Percentiles rank a stretch among this genome's conserved stretches.
phyloP scores from a whole-genome alignment of 2,113 vertebrate genomes.

The Chaetura pelagica region DNA sequence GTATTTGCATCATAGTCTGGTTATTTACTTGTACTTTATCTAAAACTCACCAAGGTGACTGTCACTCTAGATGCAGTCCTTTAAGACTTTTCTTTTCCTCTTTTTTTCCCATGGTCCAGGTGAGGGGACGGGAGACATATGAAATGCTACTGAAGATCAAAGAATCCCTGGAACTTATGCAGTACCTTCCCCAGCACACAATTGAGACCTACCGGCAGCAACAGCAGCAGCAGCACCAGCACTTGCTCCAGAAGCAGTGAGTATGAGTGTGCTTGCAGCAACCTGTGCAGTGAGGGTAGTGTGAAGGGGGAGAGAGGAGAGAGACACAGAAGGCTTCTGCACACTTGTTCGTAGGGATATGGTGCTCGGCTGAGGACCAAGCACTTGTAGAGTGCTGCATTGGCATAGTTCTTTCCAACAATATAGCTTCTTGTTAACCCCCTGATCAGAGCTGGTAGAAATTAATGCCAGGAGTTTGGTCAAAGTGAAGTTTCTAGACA shows the following conservation, averaged over 20 bases:
- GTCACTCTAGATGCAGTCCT: not conserved
- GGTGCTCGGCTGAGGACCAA: not conserved
- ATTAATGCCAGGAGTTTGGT: not conserved
- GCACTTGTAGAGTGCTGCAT: not conserved
- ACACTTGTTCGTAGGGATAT: not conserved
- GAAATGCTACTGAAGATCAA: conserved; percentile 99
- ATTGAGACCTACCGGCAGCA: conserved; percentile 97
- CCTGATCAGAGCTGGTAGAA: not conserved
- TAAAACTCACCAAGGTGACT: not conserved
- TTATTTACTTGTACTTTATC: not conserved
- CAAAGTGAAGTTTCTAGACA: not conserved
- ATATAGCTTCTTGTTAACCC: not conserved
- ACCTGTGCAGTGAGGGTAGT: not conserved
- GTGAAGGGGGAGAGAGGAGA: conserved; percentile 39
- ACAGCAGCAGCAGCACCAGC: conserved; percentile 98
- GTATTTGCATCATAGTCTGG: not conserved
- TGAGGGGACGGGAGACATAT: conserved; percentile 96
- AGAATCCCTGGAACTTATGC: conserved; percentile 98
- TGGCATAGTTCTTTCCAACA: not conserved
- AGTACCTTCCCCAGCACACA: conserved; percentile 96
- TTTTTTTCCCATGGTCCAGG: conserved; percentile 67
- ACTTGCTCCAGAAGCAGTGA: conserved; percentile 98
- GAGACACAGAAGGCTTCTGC: conserved; percentile 38
- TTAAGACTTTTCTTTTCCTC: not conserved
- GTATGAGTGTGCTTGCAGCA: conserved; percentile 56